phyloP scores from a whole-genome alignment of 2,113 vertebrate genomes.

The Struthio camelus region DNA sequence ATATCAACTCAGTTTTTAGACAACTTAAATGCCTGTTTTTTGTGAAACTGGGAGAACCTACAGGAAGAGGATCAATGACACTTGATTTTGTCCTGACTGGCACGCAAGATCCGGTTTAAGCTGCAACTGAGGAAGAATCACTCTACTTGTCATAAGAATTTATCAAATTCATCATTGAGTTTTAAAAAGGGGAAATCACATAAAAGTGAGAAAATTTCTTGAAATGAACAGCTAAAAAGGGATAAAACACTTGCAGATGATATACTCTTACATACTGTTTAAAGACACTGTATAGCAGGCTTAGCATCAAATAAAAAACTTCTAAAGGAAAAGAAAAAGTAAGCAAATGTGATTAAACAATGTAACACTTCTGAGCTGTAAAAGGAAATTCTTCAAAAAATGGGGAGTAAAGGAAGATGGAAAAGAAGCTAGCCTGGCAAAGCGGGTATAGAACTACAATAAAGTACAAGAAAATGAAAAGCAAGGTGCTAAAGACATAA shows the following conservation, averaged over 20 bases:
- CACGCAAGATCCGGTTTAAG: no score
- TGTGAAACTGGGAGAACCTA: no score
- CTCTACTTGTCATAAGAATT: background rate
- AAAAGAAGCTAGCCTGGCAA: background rate
- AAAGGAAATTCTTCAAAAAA: background rate
- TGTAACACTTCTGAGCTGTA: background rate
- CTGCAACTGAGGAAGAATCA: no score
- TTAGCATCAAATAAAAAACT: background rate
- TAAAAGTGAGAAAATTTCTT: background rate
- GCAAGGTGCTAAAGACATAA: background rate
- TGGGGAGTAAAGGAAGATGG: background rate
- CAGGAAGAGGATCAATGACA: no score
- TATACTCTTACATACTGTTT: background rate
- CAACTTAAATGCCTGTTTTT: no score
- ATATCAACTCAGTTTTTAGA: no score
- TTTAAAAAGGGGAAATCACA: constrained; percentile 3
- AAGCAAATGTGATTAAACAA: background rate
- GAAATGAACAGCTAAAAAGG: background rate
- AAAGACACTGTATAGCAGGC: background rate
- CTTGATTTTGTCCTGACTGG: no score
- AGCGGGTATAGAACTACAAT: background rate
- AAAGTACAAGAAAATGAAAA: background rate
- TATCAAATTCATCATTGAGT: background rate
- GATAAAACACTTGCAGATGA: background rate
- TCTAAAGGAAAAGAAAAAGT: background rate